Base-by-base conservation (phyloP, 2,113 vertebrate genomes). In the Nycticorax nycticorax region DNA sequence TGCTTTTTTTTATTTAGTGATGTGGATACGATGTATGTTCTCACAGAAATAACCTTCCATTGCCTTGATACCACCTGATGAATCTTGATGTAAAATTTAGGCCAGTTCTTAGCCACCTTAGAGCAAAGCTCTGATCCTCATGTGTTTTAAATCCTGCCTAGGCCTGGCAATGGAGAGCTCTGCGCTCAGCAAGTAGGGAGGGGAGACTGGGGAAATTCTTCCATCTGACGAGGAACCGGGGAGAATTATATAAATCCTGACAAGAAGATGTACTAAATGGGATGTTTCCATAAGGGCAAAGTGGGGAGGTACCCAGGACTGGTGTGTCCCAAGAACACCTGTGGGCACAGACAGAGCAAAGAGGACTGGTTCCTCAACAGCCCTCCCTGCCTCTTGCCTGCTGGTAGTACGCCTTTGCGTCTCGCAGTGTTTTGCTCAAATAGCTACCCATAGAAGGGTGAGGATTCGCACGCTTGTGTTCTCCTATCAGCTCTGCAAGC, bases 401-500 rank as follows among this genome's bases (percentile, higher is more conserved):
- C 6, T 1, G 0, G 17, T 4, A 41, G 15, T 1, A 3, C 16
- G 45, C 23, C 45, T 32, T 50, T 33, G 43, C 52, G 28, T 43
- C 41, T 57, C 5, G 1, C 59, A 8, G 27, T 6, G n/a, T 32
- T 92, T 27, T 59, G 50, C 50, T 74, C 39, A 26, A 21, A 12
- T 28, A 57, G 12, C 64, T 80, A 37, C 74, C 63, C 52, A 10
- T 14, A 20, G 9, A 52, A 23, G 56, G 17, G 1, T 1, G 13
- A 78, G 6, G 12, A 50, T 76, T 48, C 2, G 0, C 18, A 3
- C 26, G 13, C 28, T 55, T 35, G 30, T 8, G 3, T 35, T 85
- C 66, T 74, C 28, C 56, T 80, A 16, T 17, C 26, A 63, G 37
- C 60, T 92, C 94, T 80, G 47, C 39, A 83, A 63, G 60, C 60